Conservation (phyloP, 2,113 vertebrate genomes). For the Channa argus region DNA sequence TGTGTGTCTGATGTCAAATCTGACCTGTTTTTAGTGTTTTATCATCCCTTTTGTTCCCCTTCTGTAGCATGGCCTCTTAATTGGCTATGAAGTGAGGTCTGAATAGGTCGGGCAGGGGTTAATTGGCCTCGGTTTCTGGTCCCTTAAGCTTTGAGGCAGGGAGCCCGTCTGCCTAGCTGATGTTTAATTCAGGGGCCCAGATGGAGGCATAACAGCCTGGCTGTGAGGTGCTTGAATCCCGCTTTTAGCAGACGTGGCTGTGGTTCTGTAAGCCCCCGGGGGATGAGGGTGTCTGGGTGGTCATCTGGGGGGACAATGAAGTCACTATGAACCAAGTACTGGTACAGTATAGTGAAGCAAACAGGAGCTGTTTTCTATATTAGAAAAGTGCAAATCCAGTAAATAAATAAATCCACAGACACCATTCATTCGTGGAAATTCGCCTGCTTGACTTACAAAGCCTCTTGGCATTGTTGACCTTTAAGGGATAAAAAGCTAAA, state of each 20-base stretch:
- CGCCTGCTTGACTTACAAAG: background rate
- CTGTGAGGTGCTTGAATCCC: constrained; percentile 65
- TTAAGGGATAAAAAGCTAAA: background rate
- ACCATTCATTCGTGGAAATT: background rate
- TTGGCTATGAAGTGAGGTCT: constrained; percentile 62
- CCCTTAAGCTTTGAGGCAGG: constrained; percentile 57
- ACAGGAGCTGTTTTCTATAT: constrained; percentile 11
- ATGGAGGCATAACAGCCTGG: constrained; percentile 70
- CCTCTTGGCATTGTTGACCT: background rate
- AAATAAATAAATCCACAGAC: too few relatives aligned
- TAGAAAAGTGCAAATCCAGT: too few relatives aligned
- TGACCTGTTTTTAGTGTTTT: constrained; percentile 25
- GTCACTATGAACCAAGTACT: constrained; percentile 24
- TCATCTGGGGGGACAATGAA: background rate
- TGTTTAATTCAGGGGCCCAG: constrained; percentile 76
- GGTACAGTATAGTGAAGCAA: background rate
- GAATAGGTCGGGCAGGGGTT: constrained; percentile 61
- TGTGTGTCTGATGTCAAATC: constrained; percentile 33
- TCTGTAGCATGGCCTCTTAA: constrained; percentile 53
- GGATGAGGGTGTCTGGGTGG: constrained; percentile 18
- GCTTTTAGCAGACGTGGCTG: constrained; percentile 59
- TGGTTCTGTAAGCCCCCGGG: constrained; percentile 32
- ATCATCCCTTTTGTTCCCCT: constrained; percentile 41
- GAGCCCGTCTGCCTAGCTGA: constrained; percentile 69
- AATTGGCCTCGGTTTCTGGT: constrained; percentile 67